These are phyloP conservation scores for Baronia brevicornis DNA, from an alignment of 2,888 invertebrate genomes.

Conservation along the genomic window DNA sequence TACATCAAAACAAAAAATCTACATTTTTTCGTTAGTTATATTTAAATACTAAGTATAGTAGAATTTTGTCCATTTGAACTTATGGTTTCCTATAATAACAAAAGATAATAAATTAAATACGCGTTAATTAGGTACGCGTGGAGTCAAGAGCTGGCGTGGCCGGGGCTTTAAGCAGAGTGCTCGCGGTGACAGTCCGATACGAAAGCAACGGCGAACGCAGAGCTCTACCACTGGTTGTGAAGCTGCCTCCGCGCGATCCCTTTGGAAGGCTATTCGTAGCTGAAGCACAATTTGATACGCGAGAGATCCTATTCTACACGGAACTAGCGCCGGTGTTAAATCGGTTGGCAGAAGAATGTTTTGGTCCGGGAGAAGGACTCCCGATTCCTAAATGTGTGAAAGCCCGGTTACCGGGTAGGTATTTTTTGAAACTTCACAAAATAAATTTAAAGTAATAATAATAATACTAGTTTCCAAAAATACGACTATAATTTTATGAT, in stretches of 20 bases:
- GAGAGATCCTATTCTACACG: conserved; percentile 89
- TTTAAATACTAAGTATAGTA: no score
- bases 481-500: no score
- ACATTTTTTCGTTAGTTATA: conserved; percentile 6
- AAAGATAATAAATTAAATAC: no score
- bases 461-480: background rate
- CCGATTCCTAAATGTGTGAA: conserved; percentile 80
- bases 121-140: conserved; percentile 55
- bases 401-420: conserved; percentile 76
- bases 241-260: conserved; percentile 85
- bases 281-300: conserved; percentile 87
- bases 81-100: no score
- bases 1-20: no score
- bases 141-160: conserved; percentile 78
- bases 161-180: conserved; percentile 84
- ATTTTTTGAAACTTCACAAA: background rate
- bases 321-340: conserved; percentile 84
- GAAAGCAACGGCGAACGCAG: conserved; percentile 49
- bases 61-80: no score
- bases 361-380: conserved; percentile 54
- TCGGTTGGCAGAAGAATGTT: conserved; percentile 77
- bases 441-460: background rate
- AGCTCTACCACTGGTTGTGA: conserved; percentile 78
- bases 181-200: conserved; percentile 84
- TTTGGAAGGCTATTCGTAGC: conserved; percentile 87